Base-by-base conservation (phyloP, 2,113 vertebrate species). In the Etheostoma cragini region DNA sequence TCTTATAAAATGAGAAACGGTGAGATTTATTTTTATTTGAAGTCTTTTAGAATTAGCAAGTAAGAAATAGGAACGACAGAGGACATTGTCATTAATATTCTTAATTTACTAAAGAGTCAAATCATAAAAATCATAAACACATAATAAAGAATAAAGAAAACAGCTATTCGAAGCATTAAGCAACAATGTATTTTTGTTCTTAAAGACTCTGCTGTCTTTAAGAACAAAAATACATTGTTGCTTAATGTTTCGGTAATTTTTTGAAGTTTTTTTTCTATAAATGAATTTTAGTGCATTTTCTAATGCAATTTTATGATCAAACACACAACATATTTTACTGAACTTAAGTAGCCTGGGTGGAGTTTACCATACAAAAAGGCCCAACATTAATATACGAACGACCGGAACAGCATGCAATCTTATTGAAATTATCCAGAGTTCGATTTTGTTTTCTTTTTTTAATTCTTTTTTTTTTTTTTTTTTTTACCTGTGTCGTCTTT, bases 401-500 rank as follows among this genome's bases (percentile, higher is more conserved):
- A 52, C 47, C 16, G 4, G 11, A 21, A 53, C 16, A 38, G 24
- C n/a, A 15, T 1, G 15, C 24, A 7, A 1, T 35, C 1, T 17
- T 2, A n/a, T 17, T 15, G 1, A 45, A 22, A 24, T 15, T 6
- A 26, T n/a, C 21, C 2, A 52, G 47, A 10, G 0, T 70, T 22
- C 58, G 0, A 52, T 46, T 11, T 26, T 21, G 6, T 46, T 4
- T 26, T 21, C 8, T 46, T 4, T 2, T 17, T 72, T 47, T 38
- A 2, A 3, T 42, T 14, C 11, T 8, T 63, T 26, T 24, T 33
- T 8, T 42, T 26, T 24, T 33, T 8, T 42, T 65, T 45, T 8
- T 1, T 68, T 79, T 88, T 94, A 99, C 98, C 98, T 97, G 95
- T 99, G 98, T 70, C 98, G 89, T 86, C 98, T 95, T 94, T 99